Evolutionary conservation across 2,113 vertebrate genomes (phyloP).

Genomic region (Butorides virescens): DNA sequence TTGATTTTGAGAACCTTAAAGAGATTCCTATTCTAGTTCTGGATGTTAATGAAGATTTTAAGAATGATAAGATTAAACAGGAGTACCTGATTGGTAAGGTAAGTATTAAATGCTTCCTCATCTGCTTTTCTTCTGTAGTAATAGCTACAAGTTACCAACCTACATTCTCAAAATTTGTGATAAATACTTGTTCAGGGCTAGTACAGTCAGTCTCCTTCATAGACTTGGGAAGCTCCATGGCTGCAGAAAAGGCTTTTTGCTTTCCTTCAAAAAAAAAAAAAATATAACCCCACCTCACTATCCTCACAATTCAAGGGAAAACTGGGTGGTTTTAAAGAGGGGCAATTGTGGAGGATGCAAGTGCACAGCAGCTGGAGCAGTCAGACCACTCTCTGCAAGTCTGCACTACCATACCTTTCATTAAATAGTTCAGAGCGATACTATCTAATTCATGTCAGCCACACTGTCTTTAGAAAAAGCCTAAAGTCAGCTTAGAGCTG

Average conservation of each 20-base stretch:
- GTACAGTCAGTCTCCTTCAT: background rate
- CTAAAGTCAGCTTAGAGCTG: background rate
- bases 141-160: background rate
- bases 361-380: background rate
- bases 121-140: background rate
- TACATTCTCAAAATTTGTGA: background rate
- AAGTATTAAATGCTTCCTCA: background rate
- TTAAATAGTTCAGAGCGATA: background rate
- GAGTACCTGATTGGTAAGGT: constrained; percentile 77
- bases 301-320: background rate
- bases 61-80: constrained; percentile 82
- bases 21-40: constrained; percentile 79
- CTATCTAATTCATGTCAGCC: background rate
- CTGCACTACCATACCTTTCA: background rate
- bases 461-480: background rate
- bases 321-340: background rate
- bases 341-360: fast-evolving
- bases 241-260: background rate
- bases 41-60: constrained; percentile 84
- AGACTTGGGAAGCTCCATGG: background rate
- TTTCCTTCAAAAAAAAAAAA: background rate
- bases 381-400: background rate
- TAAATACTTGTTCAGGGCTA: background rate
- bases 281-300: background rate
- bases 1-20: constrained; percentile 81